Conservation (phyloP, 2,797 vertebrate species). For the Molossus molossus region DNA sequence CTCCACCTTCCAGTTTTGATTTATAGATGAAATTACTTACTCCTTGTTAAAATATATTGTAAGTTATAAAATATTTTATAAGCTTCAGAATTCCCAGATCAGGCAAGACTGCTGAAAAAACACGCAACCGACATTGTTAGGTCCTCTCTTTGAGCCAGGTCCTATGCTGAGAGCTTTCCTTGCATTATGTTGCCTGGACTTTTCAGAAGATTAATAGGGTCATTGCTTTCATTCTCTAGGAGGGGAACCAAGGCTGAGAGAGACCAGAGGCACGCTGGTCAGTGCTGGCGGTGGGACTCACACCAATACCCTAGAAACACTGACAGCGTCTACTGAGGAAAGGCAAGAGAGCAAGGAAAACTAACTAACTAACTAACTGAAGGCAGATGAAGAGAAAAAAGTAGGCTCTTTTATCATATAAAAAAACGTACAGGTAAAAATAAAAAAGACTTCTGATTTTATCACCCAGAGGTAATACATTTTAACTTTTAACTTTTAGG, state of each 20-base stretch:
- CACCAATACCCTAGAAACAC: neutral
- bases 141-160: neutral
- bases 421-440: neutral
- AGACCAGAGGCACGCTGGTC: neutral
- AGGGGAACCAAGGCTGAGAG: neutral
- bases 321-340: neutral
- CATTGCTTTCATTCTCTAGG: neutral
- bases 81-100: conserved; percentile 15
- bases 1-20: neutral
- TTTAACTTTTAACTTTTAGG: conserved; percentile 27
- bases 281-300: neutral
- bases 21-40: conserved; percentile 41
- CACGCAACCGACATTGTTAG: neutral
- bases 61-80: conserved; percentile 29
- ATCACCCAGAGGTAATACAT: neutral
- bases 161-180: neutral
- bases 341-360: neutral
- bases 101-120: neutral
- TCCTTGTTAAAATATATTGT: neutral
- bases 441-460: neutral
- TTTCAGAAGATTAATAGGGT: neutral
- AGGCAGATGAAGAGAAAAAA: neutral
- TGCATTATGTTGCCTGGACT: neutral
- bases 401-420: neutral
- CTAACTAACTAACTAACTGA: neutral